These are phyloP conservation scores for Synergus japonicus DNA, from an alignment of 2,888 invertebrate genomes.

Conservation along the genomic window DNA sequence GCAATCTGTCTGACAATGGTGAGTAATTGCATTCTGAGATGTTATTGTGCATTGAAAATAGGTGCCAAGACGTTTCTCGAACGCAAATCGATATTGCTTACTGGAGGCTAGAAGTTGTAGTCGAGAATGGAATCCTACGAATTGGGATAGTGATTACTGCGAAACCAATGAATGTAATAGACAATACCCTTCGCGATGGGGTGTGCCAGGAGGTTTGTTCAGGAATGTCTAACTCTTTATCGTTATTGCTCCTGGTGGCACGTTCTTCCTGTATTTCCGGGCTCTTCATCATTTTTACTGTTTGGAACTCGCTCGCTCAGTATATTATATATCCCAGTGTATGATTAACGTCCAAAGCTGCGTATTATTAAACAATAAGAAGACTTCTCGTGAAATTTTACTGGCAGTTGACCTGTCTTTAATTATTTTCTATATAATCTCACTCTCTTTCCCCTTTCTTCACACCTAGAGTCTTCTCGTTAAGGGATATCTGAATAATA, in stretches of 20 bases:
- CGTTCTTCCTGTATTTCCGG: conserved; percentile 58
- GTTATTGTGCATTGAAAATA: conserved; percentile 32
- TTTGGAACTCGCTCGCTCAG: conserved; percentile 54
- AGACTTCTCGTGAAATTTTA: conserved; percentile 12
- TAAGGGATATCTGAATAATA: conserved; percentile 37
- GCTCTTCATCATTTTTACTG: conserved; percentile 66
- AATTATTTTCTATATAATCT: neutral
- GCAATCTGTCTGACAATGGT: conserved; percentile 30
- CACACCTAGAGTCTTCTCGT: conserved; percentile 17
- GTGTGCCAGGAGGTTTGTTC: conserved; percentile 4
- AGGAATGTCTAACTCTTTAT: conserved; percentile 9
- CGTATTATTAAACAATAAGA: conserved; percentile 26
- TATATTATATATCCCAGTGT: conserved; percentile 19
- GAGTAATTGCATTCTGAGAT: conserved; percentile 34
- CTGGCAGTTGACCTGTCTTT: conserved; percentile 7
- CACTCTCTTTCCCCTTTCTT: neutral
- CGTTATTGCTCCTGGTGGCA: neutral
- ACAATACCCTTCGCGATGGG: conserved; percentile 39
- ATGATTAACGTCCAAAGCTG: neutral
- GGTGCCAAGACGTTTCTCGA: conserved; percentile 28
- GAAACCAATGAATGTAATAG: conserved; percentile 55
- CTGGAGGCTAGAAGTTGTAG: conserved; percentile 25
- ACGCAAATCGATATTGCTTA: conserved; percentile 22
- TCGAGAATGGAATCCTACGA: conserved; percentile 51
- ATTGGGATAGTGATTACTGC: conserved; percentile 54